Conservation (phyloP, 1,140 invertebrate species). For the Bombus huntii region DNA sequence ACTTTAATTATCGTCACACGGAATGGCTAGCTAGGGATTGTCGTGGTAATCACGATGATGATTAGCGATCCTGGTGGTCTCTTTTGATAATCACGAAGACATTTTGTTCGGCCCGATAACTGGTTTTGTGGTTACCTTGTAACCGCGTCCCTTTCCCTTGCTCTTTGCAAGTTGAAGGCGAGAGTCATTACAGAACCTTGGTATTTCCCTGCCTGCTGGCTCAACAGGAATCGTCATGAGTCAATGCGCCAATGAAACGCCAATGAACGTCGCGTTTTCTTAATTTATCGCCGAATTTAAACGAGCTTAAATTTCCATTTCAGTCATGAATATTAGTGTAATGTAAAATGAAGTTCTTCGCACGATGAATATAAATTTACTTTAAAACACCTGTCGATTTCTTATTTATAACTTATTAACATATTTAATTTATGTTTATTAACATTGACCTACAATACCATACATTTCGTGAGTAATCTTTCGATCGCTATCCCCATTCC, state of each 20-base stretch:
- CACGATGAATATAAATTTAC: too few relatives aligned
- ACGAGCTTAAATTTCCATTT: background rate
- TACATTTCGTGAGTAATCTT: too few relatives aligned
- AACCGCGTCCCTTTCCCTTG: constrained; percentile 38
- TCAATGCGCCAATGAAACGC: constrained; percentile 10
- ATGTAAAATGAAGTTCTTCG: too few relatives aligned
- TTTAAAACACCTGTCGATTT: too few relatives aligned
- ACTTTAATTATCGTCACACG: background rate
- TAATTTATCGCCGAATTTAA: background rate
- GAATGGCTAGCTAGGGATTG: too few relatives aligned
- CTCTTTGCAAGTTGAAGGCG: constrained; percentile 43
- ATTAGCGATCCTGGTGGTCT: background rate
- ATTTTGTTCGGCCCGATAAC: background rate
- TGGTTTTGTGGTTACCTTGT: constrained; percentile 24
- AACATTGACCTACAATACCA: too few relatives aligned
- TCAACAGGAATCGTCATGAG: background rate
- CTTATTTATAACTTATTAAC: too few relatives aligned
- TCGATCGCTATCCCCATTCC: background rate
- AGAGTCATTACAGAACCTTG: constrained; percentile 39
- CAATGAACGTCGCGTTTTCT: background rate
- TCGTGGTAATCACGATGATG: too few relatives aligned
- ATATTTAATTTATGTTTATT: too few relatives aligned
- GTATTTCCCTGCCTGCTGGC: constrained; percentile 13
- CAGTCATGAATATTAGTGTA: background rate
- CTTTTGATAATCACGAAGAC: constrained; percentile 36